These are phyloP conservation scores for Drosophila crucigera DNA, from an alignment of 2,888 invertebrate genomes.

Conservation along the genomic window DNA sequence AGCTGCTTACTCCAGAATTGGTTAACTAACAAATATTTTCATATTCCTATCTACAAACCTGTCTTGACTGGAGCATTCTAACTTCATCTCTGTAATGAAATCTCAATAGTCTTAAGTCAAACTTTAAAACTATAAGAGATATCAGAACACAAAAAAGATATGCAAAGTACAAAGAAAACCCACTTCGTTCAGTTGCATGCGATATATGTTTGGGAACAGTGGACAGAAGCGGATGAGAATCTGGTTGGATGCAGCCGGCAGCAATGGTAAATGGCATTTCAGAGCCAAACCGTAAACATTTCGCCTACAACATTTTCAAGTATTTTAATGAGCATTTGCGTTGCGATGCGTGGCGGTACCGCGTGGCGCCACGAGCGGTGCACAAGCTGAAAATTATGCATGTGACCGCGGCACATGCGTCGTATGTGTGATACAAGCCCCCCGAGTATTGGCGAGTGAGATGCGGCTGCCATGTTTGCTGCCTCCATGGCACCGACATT, in stretches of 20 bases:
- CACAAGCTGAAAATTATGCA: slow-evolving; percentile 57
- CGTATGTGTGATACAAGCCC: slow-evolving; percentile 67
- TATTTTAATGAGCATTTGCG: slow-evolving; percentile 73
- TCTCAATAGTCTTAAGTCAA: neutral
- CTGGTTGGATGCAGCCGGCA: slow-evolving; percentile 27
- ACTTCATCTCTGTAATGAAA: neutral
- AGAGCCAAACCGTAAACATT: slow-evolving; percentile 67
- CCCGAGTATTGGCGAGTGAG: slow-evolving; percentile 56
- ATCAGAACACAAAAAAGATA: neutral
- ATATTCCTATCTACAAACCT: neutral
- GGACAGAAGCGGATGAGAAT: slow-evolving; percentile 4
- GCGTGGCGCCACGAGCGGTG: slow-evolving; percentile 2
- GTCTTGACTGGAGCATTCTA: neutral
- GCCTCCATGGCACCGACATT: slow-evolving; percentile 28
- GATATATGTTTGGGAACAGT: neutral
- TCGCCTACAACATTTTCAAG: slow-evolving; percentile 65
- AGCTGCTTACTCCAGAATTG: neutral
- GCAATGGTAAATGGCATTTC: slow-evolving; percentile 62
- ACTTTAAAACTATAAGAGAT: neutral
- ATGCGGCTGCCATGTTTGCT: slow-evolving; percentile 36
- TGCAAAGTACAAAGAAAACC: neutral
- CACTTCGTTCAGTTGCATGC: neutral
- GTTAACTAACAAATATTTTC: too few species aligned
- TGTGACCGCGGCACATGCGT: slow-evolving; percentile 57
- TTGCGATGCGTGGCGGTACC: slow-evolving; percentile 8